Evolutionary conservation across 2,797 vertebrate genomes (phyloP).

Genomic region (Malurus leucopterus): DNA sequence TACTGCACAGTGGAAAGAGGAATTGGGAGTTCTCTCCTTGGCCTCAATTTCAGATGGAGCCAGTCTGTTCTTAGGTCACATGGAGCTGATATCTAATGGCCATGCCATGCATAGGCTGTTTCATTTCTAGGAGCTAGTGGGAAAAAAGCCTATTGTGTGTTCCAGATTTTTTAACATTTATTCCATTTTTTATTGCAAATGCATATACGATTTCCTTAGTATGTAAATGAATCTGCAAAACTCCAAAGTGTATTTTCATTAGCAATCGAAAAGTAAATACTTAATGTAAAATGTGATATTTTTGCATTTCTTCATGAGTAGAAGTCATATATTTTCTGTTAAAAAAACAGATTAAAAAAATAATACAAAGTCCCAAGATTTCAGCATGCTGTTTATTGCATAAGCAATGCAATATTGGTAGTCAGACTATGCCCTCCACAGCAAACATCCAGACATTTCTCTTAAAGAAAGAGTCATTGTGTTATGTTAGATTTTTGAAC

Average conservation of each 20-base stretch:
- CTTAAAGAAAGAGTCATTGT: not conserved
- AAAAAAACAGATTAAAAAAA: not conserved
- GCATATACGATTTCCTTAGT: not conserved
- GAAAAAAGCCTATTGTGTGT: not conserved
- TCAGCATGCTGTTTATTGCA: not conserved
- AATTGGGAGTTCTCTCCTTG: not conserved
- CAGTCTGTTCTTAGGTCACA: accelerated
- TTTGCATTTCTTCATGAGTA: not conserved
- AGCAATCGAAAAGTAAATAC: not conserved
- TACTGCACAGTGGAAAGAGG: not conserved
- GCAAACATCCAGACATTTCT: not conserved
- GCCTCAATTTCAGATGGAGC: not conserved
- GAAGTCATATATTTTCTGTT: not conserved
- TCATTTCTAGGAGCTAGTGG: not conserved
- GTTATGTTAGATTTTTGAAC: not conserved
- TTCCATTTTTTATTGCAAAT: not conserved
- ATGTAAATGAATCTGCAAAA: not conserved
- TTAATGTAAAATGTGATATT: not conserved
- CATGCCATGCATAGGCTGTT: not conserved
- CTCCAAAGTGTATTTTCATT: not conserved
- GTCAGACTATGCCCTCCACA: not conserved
- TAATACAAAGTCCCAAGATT: not conserved
- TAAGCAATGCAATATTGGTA: not conserved
- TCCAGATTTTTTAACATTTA: not conserved
- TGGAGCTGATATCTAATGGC: not conserved